phyloP scores from a whole-genome alignment of 2,113 vertebrate genomes.

The Phainopepla nitens region DNA sequence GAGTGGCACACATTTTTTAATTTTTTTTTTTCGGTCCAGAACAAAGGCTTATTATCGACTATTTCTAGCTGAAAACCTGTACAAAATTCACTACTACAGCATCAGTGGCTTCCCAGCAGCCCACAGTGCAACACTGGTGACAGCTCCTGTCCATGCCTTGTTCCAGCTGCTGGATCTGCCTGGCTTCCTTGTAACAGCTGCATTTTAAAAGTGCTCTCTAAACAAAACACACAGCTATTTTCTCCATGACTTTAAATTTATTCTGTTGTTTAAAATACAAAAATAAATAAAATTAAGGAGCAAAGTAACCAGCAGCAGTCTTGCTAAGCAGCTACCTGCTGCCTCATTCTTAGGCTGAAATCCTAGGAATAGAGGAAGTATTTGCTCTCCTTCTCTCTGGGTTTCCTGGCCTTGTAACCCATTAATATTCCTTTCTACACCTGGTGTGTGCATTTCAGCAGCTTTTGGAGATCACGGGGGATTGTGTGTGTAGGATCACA shows the following conservation, averaged over 20 bases:
- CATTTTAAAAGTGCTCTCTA: not conserved
- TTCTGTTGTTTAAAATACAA: not conserved
- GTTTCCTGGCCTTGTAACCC: not conserved
- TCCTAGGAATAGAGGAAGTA: not conserved
- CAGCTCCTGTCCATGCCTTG: not conserved
- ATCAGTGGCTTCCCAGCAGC: not conserved
- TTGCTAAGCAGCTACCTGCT: not conserved
- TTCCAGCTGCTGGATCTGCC: not conserved
- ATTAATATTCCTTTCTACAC: not conserved
- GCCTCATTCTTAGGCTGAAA: not conserved
- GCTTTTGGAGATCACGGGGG: not conserved
- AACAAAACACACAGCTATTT: not conserved
- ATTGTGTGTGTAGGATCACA: not conserved
- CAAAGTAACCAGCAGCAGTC: not conserved
- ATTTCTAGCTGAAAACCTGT: not conserved
- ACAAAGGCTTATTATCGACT: not conserved
- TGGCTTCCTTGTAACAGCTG: not conserved
- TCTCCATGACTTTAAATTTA: not conserved
- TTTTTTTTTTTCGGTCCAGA: not conserved
- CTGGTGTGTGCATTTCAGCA: not conserved
- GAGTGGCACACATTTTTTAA: not conserved
- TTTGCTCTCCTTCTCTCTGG: not conserved
- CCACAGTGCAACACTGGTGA: fast-evolving
- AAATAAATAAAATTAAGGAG: not conserved
- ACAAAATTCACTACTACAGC: not conserved